These are phyloP conservation scores for Pelecanoides urinatrix DNA, from an alignment of 2,113 vertebrate species.

Conservation along the genomic window DNA sequence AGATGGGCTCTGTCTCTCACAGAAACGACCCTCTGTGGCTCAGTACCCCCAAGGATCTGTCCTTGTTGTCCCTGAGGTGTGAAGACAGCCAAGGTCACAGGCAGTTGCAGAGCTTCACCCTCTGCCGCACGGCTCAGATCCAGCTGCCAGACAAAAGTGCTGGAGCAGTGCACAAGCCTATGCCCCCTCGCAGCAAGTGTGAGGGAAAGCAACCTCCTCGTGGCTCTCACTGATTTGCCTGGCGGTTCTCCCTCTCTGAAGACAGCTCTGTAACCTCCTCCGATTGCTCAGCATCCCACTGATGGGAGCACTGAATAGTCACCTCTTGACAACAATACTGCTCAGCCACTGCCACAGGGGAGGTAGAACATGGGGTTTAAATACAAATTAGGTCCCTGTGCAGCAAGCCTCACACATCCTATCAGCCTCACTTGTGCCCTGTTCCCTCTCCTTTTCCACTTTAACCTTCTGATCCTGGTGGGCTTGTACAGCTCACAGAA, in stretches of 20 bases:
- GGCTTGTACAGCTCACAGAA: neutral
- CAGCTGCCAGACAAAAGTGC: neutral
- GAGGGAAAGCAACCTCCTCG: neutral
- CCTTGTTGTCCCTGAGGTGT: neutral
- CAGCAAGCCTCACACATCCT: neutral
- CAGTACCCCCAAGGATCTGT: neutral
- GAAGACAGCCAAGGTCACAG: neutral
- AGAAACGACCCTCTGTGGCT: neutral
- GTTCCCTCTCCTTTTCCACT: neutral
- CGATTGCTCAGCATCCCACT: neutral
- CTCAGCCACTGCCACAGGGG: neutral
- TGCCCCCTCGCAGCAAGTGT: neutral
- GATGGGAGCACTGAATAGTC: neutral
- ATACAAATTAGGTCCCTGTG: neutral
- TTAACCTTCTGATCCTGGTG: neutral
- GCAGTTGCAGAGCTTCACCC: neutral
- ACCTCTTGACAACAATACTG: neutral
- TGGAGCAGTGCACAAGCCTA: neutral
- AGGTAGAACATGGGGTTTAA: neutral
- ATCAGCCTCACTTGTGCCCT: neutral
- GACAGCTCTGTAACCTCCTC: neutral
- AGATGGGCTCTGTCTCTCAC: neutral
- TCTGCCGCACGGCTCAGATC: neutral
- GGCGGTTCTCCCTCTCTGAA: neutral
- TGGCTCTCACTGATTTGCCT: neutral